Conservation (phyloP, 2,888 invertebrate species). For the Dusona sp. region DNA sequence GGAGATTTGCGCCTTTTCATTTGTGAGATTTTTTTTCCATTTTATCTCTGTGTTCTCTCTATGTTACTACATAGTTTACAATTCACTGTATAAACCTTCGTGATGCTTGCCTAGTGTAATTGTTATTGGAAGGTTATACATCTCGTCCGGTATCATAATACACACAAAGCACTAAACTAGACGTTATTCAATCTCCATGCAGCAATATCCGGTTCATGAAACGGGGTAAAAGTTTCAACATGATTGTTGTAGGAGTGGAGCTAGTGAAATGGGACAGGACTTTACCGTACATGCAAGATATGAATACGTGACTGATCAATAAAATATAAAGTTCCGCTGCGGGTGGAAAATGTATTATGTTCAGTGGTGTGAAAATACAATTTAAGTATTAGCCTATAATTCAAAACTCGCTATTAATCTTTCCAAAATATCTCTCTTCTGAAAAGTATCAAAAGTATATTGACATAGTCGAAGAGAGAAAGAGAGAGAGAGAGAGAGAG, state of each 20-base stretch:
- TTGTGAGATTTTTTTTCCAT: not conserved
- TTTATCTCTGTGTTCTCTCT: not conserved
- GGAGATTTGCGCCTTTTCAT: constrained; percentile 17
- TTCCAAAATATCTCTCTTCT: not conserved
- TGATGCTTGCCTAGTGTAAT: constrained; percentile 28
- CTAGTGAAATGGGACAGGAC: constrained; percentile 9
- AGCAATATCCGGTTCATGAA: constrained; percentile 66
- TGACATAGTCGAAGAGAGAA: not conserved
- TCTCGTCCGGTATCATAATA: constrained; percentile 34
- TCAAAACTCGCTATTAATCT: not conserved
- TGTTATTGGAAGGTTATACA: constrained; percentile 13
- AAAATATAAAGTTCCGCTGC: constrained; percentile 18
- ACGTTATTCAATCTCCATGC: constrained; percentile 60
- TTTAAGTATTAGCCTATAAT: not conserved
- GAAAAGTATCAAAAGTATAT: not conserved
- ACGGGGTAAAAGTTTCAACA: constrained; percentile 57
- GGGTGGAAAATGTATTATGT: constrained; percentile 25
- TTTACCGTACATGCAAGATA: not conserved
- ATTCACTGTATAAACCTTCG: constrained; percentile 45
- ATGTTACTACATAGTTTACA: not conserved
- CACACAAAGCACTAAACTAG: constrained; percentile 40
- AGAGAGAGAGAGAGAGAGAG: not conserved
- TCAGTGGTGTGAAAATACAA: not conserved
- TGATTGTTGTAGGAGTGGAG: constrained; percentile 28
- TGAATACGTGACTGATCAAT: not conserved